Evolutionary conservation across 2,797 vertebrate species (phyloP).

Genomic region (Hydrocynus forskahlii): DNA sequence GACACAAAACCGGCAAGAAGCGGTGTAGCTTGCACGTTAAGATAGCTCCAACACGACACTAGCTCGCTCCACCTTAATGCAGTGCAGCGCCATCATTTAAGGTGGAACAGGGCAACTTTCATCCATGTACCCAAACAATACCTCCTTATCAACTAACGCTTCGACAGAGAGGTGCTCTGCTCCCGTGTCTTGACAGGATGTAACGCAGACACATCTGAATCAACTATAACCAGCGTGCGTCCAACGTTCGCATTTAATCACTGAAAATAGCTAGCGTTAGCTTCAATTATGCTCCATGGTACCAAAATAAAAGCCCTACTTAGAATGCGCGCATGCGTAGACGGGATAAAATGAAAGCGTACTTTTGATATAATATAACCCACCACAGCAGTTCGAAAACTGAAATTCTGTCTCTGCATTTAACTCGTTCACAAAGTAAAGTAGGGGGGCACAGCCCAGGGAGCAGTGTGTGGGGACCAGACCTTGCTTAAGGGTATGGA

Average conservation of each 20-base stretch:
- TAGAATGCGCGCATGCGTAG: slow-evolving; percentile 13
- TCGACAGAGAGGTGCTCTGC: not conserved
- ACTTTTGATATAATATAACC: too few species aligned
- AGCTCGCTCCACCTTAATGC: too few species aligned
- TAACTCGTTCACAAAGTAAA: too few species aligned
- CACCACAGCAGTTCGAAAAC: too few species aligned
- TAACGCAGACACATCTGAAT: not conserved
- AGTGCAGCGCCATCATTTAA: not conserved
- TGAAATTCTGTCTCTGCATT: too few species aligned
- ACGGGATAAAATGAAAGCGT: too few species aligned
- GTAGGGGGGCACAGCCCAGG: too few species aligned
- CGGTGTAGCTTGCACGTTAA: too few species aligned
- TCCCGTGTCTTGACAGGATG: not conserved
- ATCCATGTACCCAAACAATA: too few species aligned
- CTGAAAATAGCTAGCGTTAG: not conserved
- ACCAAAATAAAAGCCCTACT: slow-evolving; percentile 15
- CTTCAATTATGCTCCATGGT: not conserved
- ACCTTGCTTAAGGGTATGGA: too few species aligned
- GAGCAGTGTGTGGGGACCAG: too few species aligned
- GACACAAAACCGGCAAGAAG: not conserved
- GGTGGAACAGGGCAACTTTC: not conserved
- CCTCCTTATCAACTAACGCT: not conserved
- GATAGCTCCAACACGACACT: too few species aligned
- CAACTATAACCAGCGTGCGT: not conserved
- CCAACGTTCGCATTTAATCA: not conserved